Conservation (phyloP, 2,113 vertebrate genomes). For the Sisor rabdophorus region DNA sequence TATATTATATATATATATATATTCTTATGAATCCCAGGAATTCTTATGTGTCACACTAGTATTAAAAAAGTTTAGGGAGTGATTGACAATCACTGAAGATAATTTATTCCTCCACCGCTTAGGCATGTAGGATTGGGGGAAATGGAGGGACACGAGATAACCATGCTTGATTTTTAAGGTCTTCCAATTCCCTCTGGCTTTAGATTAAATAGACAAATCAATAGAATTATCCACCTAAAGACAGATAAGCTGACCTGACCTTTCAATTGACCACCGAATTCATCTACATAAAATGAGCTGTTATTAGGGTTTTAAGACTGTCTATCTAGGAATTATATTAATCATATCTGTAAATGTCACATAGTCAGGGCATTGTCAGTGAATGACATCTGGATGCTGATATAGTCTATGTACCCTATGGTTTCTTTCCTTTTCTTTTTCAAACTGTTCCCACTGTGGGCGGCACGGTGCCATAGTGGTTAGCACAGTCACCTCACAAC, state of each 20-base stretch:
- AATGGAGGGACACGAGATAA: neutral
- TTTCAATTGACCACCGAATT: conserved; percentile 45
- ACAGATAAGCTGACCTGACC: conserved; percentile 46
- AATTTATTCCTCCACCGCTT: neutral
- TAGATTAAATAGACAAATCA: conserved; percentile 47
- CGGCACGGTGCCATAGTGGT: too few species aligned
- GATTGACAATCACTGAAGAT: neutral
- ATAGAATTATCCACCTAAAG: conserved; percentile 45
- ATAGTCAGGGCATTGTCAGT: neutral
- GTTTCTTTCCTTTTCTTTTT: conserved; percentile 26
- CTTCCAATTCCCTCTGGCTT: conserved; percentile 10
- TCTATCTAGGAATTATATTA: conserved; percentile 34
- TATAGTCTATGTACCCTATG: conserved; percentile 2
- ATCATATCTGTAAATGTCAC: conserved; percentile 46
- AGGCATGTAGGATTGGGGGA: neutral
- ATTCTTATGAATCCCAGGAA: neutral
- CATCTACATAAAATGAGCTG: conserved; percentile 19
- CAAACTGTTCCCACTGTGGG: neutral
- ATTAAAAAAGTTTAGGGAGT: neutral
- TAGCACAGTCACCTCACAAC: too few species aligned
- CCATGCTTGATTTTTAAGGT: neutral
- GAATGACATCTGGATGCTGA: neutral
- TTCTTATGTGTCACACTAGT: neutral
- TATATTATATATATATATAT: too few species aligned
- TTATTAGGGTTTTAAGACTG: conserved; percentile 42